Percentiles rank a stretch among this genome's conserved stretches.
Evolutionary conservation across 2,113 vertebrate genomes (phyloP).

Genomic region (Verasper variegatus): DNA sequence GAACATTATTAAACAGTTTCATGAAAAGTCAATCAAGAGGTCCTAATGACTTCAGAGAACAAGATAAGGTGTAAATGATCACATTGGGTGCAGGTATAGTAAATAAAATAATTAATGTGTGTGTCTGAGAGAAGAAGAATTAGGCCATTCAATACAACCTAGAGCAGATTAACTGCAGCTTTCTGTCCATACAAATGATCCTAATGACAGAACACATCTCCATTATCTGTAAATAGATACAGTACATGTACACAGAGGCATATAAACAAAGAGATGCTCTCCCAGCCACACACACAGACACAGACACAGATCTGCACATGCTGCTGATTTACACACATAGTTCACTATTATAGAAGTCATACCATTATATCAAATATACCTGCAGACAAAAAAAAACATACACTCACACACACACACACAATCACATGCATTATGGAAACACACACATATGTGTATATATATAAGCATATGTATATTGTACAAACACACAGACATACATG

Average conservation of each 20-base stretch:
- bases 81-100: neutral
- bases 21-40: neutral
- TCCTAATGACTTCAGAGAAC: neutral
- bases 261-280: constrained; percentile 58
- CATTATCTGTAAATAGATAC: constrained; percentile 38
- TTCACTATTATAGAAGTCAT: neutral
- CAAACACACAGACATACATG: neutral
- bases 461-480: neutral
- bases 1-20: neutral
- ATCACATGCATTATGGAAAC: neutral
- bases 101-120: constrained; percentile 11
- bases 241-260: constrained; percentile 4
- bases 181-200: constrained; percentile 11
- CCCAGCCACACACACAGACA: neutral
- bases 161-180: constrained; percentile 12
- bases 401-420: no score
- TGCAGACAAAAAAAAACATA: no score
- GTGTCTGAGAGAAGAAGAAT: constrained; percentile 8
- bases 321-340: constrained; percentile 24
- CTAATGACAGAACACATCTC: constrained; percentile 39
- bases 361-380: neutral
- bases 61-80: neutral
- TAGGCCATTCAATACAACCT: neutral
- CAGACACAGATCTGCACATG: constrained; percentile 9
- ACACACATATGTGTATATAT: constrained; percentile 29